Evolutionary conservation across 2,888 invertebrate genomes (phyloP).

Genomic region (Eumacrocentrus americanus): DNA sequence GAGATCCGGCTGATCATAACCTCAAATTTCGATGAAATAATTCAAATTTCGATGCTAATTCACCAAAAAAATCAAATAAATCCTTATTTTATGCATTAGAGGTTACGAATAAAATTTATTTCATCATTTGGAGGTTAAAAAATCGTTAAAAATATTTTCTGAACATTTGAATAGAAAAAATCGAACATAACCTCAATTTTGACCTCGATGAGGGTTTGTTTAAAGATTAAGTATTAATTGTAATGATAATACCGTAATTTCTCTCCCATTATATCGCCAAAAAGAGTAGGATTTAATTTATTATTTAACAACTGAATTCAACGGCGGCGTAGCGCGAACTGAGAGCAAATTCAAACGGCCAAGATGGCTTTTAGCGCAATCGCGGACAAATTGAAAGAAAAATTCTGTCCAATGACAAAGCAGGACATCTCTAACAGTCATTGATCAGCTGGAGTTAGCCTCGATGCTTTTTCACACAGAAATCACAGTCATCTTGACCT

Average conservation of each 20-base stretch:
- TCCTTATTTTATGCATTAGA: background rate
- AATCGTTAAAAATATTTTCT: background rate
- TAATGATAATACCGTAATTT: constrained; percentile 43
- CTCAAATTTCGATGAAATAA: constrained; percentile 26
- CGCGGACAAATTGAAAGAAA: background rate
- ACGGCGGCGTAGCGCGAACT: background rate
- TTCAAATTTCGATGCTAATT: too few relatives aligned
- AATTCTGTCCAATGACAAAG: background rate
- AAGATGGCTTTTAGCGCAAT: background rate
- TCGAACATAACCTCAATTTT: background rate
- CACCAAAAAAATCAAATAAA: too few relatives aligned
- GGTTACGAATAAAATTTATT: too few relatives aligned
- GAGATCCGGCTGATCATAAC: constrained; percentile 32
- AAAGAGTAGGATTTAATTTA: background rate
- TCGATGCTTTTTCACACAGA: background rate
- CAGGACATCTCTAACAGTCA: background rate
- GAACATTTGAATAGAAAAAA: too few relatives aligned
- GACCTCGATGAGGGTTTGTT: background rate
- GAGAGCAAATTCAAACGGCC: background rate
- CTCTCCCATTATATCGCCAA: constrained; percentile 42
- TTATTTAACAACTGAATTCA: background rate
- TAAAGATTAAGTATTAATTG: background rate
- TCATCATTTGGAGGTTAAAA: too few relatives aligned
- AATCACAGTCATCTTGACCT: background rate
- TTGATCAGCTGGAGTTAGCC: background rate